Conservation (phyloP, 2,888 invertebrate genomes). For the Leptinotarsa rubiginosa region DNA sequence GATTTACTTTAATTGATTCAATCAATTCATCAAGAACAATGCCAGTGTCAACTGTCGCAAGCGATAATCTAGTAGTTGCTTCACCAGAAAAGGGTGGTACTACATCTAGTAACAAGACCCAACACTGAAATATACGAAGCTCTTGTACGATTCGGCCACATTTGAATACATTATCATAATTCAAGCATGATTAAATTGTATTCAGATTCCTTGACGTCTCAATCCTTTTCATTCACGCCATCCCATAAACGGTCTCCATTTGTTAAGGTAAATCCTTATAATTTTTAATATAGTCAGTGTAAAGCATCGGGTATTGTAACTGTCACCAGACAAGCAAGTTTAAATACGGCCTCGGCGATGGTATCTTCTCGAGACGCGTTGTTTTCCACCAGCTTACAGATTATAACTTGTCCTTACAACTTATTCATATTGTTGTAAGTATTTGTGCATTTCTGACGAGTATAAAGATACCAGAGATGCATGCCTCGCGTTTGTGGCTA, state of each 20-base stretch:
- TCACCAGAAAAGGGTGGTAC: slow-evolving; percentile 1
- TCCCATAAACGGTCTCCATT: slow-evolving; percentile 51
- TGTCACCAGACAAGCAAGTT: slow-evolving; percentile 53
- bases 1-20: background rate
- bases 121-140: slow-evolving; percentile 51
- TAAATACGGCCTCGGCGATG: slow-evolving; percentile 53
- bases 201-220: slow-evolving; percentile 55
- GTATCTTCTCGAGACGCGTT: slow-evolving; percentile 50
- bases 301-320: slow-evolving; percentile 56
- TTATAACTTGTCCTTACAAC: slow-evolving; percentile 55
- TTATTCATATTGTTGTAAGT: slow-evolving; percentile 50
- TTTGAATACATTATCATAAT: slow-evolving; percentile 61
- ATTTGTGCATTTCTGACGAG: slow-evolving; percentile 32
- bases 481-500: slow-evolving; percentile 3
- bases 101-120: slow-evolving; percentile 10
- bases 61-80: background rate
- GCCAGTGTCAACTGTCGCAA: background rate
- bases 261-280: slow-evolving; percentile 55
- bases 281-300: slow-evolving; percentile 59
- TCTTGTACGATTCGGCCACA: slow-evolving; percentile 56
- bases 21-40: background rate
- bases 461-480: slow-evolving; percentile 29
- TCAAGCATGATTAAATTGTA: slow-evolving; percentile 60
- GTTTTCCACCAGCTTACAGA: slow-evolving; percentile 54
- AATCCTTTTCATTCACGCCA: slow-evolving; percentile 55